These are phyloP conservation scores for Eristalis intricaria DNA, from an alignment of 2,888 invertebrate genomes.

Conservation along the genomic window DNA sequence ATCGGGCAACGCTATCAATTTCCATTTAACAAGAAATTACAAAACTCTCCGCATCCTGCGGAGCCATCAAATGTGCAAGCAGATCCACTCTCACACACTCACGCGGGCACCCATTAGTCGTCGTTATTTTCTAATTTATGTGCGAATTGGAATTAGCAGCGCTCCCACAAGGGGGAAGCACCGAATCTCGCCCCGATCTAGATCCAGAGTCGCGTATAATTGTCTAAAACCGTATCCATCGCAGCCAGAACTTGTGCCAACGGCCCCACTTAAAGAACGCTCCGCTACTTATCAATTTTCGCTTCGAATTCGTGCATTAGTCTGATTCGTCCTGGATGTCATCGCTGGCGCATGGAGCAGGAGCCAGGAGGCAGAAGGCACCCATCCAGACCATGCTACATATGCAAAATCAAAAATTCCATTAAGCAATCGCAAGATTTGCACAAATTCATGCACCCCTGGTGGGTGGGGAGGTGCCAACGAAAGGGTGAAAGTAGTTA, in stretches of 20 bases:
- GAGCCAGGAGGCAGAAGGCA: too few species aligned
- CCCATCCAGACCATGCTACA: slow-evolving; percentile 32
- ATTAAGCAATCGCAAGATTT: slow-evolving; percentile 61
- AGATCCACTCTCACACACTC: neutral
- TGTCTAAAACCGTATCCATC: slow-evolving; percentile 22
- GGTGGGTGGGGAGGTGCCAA: neutral
- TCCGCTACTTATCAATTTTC: slow-evolving; percentile 44
- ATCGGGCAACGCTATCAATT: slow-evolving; percentile 55
- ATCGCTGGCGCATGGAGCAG: neutral
- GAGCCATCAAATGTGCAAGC: slow-evolving; percentile 35
- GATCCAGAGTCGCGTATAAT: slow-evolving; percentile 22
- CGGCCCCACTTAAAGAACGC: slow-evolving; percentile 20
- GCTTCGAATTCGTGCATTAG: slow-evolving; percentile 24
- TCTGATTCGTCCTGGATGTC: slow-evolving; percentile 18
- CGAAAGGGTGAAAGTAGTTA: slow-evolving; percentile 20
- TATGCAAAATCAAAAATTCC: slow-evolving; percentile 58
- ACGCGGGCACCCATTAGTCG: slow-evolving; percentile 26
- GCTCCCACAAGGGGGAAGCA: neutral
- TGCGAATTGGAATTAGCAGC: slow-evolving; percentile 36
- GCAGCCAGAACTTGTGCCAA: slow-evolving; percentile 13
- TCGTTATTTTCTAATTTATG: slow-evolving; percentile 53
- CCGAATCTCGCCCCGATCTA: neutral
- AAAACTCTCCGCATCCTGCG: slow-evolving; percentile 25
- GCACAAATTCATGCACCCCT: slow-evolving; percentile 37
- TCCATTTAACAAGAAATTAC: slow-evolving; percentile 54